These are phyloP conservation scores for Arenicola marina DNA, from an alignment of 2,888 invertebrate genomes.

Conservation along the genomic window DNA sequence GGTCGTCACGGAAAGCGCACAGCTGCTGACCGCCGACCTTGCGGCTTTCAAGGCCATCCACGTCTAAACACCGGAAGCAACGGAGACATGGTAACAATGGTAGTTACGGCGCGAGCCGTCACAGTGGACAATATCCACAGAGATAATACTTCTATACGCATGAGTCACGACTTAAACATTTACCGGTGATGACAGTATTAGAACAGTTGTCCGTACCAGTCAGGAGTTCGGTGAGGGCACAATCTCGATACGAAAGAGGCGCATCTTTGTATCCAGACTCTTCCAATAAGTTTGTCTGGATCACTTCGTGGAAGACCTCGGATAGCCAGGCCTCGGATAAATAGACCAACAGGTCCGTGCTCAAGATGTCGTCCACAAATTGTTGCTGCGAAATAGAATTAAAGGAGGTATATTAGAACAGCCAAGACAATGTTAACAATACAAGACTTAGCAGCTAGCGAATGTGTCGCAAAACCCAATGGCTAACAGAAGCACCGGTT, in stretches of 20 bases:
- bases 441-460: too few species aligned
- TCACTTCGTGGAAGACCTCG: constrained; percentile 86
- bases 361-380: constrained; percentile 89
- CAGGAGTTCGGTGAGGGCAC: constrained; percentile 74
- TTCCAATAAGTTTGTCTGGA: constrained; percentile 75
- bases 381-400: constrained; percentile 70
- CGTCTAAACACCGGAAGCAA: too few species aligned
- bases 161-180: too few species aligned
- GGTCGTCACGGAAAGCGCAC: constrained; percentile 15
- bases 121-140: too few species aligned
- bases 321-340: constrained; percentile 91
- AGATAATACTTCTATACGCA: too few species aligned
- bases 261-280: constrained; percentile 66
- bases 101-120: too few species aligned
- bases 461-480: too few species aligned
- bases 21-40: constrained; percentile 73
- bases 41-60: constrained; percentile 74
- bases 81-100: too few species aligned
- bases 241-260: constrained; percentile 63
- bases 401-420: too few species aligned
- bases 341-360: constrained; percentile 89
- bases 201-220: constrained; percentile 67
- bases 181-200: too few species aligned
- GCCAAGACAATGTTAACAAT: too few species aligned
- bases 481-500: too few species aligned